Base-by-base conservation (phyloP, 2,113 vertebrate species). In the Dolichotis patagonum region DNA sequence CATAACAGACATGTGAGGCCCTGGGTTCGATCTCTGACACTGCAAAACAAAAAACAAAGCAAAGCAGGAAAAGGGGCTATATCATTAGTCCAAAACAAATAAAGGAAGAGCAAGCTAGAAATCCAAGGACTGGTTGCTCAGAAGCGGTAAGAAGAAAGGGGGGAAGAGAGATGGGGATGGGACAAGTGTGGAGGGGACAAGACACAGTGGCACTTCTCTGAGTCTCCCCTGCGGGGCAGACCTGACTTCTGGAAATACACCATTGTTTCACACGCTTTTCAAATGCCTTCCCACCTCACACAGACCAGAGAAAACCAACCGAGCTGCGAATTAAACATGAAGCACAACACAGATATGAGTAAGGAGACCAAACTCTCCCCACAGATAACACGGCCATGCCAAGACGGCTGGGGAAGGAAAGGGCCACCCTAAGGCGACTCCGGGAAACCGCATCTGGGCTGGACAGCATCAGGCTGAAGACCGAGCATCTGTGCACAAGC, bases 261-360 rank as follows among this genome's bases (percentile, higher is more conserved):
- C 2, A 2, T 10, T 12, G 9, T 67, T 54, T n/a, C 22, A 0
- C 17, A 13, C 0, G 46, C 10, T 20, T 12, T 65, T 63, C 69
- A 41, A 16, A 69, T 0, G 7, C 22, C 35, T 38, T 3, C 22
- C 14, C 54, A 28, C 26, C 32, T 3, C 22, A 12, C 20, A 80
- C 9, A 83, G 10, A 52, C 22, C 9, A n/a, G 24, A 7, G 7
- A 46, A 56, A 38, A 30, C 17, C n/a, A 26, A 52, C 26, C 13
- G 38, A 75, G 88, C 35, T 1, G 13, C 9, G 41, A 58, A 20
- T 54, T 11, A 65, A 14, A 13, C 13, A 7, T 78, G 3, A 24
- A 19, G 41, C 0, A 14, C 7, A 49, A 56, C 12, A 24, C 7
- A 49, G 10, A 16, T 17, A n/a, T 5, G 52, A 49, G 65, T 22